phyloP scores from a whole-genome alignment of 2,888 invertebrate genomes.

The Neoitamus cyanurus region DNA sequence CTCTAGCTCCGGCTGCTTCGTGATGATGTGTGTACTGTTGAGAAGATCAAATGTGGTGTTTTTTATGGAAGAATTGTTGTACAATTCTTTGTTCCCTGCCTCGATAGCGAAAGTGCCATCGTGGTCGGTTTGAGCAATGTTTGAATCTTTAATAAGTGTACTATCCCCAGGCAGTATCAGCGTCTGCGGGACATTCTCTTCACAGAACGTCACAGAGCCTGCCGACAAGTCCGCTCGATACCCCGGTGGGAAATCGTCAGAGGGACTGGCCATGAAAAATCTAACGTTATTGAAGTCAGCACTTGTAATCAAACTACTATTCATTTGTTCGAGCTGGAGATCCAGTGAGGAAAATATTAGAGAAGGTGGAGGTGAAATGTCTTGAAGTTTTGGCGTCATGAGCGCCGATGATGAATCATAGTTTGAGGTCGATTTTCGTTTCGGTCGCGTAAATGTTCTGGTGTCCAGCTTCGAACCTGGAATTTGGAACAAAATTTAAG shows the following conservation, averaged over 20 bases:
- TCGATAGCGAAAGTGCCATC: background rate
- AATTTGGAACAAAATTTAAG: slow-evolving; percentile 8
- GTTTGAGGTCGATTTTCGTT: slow-evolving; percentile 59
- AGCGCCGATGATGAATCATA: background rate
- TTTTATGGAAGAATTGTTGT: background rate
- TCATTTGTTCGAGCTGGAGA: slow-evolving; percentile 62
- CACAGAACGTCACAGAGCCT: background rate
- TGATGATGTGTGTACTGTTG: background rate
- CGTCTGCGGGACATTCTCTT: slow-evolving; percentile 60
- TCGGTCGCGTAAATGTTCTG: slow-evolving; percentile 65
- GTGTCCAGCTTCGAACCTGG: slow-evolving; percentile 64
- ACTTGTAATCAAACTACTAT: slow-evolving; percentile 64
- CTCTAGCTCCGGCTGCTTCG: background rate
- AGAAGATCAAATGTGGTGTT: background rate
- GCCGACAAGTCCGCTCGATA: background rate
- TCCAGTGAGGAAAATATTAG: slow-evolving; percentile 62
- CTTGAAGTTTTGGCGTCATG: slow-evolving; percentile 56
- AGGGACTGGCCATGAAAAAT: slow-evolving; percentile 23
- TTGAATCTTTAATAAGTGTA: slow-evolving; percentile 63
- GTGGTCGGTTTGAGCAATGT: slow-evolving; percentile 63
- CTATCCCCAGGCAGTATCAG: slow-evolving; percentile 64
- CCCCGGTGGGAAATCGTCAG: background rate
- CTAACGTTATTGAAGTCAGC: slow-evolving; percentile 60
- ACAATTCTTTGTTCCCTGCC: background rate
- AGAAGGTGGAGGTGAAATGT: slow-evolving; percentile 65